Percentiles rank a stretch among this genome's conserved stretches.
phyloP scores from a whole-genome alignment of 2,113 vertebrate genomes.

The Psittacara wagleri region DNA sequence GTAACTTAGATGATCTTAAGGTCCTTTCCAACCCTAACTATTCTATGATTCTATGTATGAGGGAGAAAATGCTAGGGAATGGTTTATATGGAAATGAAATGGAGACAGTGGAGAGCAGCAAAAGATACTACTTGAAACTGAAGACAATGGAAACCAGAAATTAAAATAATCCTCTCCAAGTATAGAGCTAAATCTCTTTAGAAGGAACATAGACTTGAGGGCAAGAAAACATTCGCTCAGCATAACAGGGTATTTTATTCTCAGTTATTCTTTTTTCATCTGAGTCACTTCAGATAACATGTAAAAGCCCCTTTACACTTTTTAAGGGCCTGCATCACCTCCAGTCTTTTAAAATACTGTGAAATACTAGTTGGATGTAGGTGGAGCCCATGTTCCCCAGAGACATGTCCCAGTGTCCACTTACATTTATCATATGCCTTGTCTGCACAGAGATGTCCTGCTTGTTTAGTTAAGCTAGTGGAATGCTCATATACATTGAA shows the following conservation, averaged over 20 bases:
- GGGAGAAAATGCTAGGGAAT: neutral
- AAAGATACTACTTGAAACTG: neutral
- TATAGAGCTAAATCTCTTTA: neutral
- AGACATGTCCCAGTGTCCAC: neutral
- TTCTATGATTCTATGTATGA: too few relatives aligned
- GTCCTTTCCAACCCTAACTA: too few relatives aligned
- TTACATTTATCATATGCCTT: accelerated
- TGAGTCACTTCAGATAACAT: neutral
- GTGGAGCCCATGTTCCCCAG: neutral
- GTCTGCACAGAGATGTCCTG: neutral
- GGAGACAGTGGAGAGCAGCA: neutral
- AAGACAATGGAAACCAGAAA: neutral
- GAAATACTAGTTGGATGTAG: accelerated
- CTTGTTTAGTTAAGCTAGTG: neutral
- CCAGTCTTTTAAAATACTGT: neutral
- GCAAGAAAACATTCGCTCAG: neutral
- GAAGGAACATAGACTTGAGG: neutral
- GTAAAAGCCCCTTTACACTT: neutral
- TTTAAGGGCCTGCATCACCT: neutral
- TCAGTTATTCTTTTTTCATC: neutral
- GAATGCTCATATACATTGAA: accelerated
- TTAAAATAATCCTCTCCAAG: neutral
- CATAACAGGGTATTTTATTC: neutral
- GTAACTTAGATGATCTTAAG: neutral
- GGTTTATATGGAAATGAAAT: neutral